Evolutionary conservation across 2,888 invertebrate genomes (phyloP).

Genomic region (Neoascia interrupta): DNA sequence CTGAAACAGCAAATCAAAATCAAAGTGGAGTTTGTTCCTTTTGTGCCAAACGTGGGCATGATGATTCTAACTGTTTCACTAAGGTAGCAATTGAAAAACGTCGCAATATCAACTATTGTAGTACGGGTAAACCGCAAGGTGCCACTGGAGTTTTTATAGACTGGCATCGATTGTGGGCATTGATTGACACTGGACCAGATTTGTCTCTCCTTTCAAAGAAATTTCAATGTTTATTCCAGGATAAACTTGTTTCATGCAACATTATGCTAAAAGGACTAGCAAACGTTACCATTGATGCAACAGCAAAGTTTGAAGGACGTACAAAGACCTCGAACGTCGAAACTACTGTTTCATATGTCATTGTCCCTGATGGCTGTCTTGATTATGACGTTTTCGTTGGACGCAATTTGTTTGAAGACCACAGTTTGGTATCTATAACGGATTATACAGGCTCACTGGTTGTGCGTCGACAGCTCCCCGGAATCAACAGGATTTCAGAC

Average conservation of each 20-base stretch:
- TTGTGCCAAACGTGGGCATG: conserved; percentile 17
- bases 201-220: conserved; percentile 10
- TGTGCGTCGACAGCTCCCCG: too few species aligned
- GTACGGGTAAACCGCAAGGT: conserved; percentile 2
- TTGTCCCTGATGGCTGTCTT: not conserved
- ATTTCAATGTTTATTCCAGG: too few species aligned
- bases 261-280: too few species aligned
- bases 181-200: conserved; percentile 36
- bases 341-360: too few species aligned
- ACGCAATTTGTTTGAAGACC: not conserved
- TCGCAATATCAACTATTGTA: conserved; percentile 16
- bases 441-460: too few species aligned
- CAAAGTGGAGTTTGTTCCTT: conserved; percentile 8
- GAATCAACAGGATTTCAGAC: too few species aligned
- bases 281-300: too few species aligned
- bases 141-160: conserved; percentile 1
- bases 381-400: conserved; percentile 6
- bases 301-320: too few species aligned
- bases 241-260: too few species aligned
- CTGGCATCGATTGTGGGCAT: conserved; percentile 15
- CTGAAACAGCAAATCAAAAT: conserved; percentile 10
- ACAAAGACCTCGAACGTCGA: too few species aligned
- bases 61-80: conserved; percentile 25
- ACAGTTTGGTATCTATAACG: conserved; percentile 18
- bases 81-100: conserved; percentile 31